Evolutionary conservation across 1,140 invertebrate genomes (phyloP), one percentile per base, ranked within the genome.

Genomic region (Muscidifurax raptorellus): DNA sequence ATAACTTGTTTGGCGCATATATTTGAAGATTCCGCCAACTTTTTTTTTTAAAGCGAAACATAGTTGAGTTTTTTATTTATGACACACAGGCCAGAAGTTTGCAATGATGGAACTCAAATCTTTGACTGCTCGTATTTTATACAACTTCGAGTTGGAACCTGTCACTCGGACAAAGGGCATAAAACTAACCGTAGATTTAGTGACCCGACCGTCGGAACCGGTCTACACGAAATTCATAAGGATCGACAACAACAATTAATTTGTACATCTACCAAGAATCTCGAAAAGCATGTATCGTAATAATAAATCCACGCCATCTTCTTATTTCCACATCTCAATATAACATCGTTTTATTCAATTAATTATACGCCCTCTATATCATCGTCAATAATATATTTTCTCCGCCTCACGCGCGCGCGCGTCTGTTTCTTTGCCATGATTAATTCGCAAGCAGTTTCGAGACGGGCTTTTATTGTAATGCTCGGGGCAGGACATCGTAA

Each of bases 11-110:
- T 7, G 27, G 47, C 2, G 0, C n/a, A n/a, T n/a, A n/a, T 40
- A 10, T 52, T 44, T 25, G 15, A 12, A 18, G n/a, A 6, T 30
- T 15, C 10, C 30, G 40, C 13, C 22, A n/a, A 15, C n/a, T n/a
- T n/a, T 40, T 75, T 44, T 75, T 40, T 6, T 18, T 2, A 12
- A 30, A 40, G 7, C 36, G 36, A 40, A 40, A 40, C 2, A 59
- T 18, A 59, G 52, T 59, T 4, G 18, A 7, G 0, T 30, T 78
- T 22, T 47, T 5, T 52, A 28, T 77, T 77, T 22, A 32, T 44
- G 6, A 85, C 83, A 85, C 83, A 7, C 74, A 89, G 88, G 88
- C 44, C 88, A 89, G 76, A 89, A 89, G 84, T 89, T 89, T 67
- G 87, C 87, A 2, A 64, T 88, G 83, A 67, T 88, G 52, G 86